Conservation (phyloP, 2,113 vertebrate genomes). For the Cromileptes altivelis region DNA sequence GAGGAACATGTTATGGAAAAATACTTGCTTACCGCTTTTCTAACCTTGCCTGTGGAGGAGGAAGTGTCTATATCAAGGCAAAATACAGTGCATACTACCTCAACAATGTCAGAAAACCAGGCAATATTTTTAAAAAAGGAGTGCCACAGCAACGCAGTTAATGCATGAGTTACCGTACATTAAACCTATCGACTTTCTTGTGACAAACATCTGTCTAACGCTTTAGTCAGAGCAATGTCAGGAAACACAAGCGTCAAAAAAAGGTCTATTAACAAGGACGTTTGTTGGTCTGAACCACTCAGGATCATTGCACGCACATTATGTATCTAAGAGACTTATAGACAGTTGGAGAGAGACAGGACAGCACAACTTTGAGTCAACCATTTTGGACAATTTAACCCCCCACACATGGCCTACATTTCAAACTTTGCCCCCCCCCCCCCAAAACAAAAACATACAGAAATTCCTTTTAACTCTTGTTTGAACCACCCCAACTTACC, state of each 20-base stretch:
- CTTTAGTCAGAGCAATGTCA: constrained; percentile 66
- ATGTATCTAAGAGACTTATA: constrained; percentile 71
- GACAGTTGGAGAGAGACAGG: constrained; percentile 85
- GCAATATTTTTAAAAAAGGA: constrained; percentile 46
- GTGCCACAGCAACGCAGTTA: constrained; percentile 73
- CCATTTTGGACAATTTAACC: constrained; percentile 64
- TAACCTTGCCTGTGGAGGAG: constrained; percentile 88
- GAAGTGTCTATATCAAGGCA: constrained; percentile 85
- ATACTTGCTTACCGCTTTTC: constrained; percentile 85
- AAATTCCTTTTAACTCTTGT: constrained; percentile 82
- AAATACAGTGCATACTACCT: constrained; percentile 79
- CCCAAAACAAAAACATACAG: constrained; percentile 53
- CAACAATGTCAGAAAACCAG: constrained; percentile 74
- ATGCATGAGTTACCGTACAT: constrained; percentile 65
- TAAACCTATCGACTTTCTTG: constrained; percentile 58
- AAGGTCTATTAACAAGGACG: constrained; percentile 52
- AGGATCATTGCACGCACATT: constrained; percentile 49
- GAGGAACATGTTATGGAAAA: constrained; percentile 71
- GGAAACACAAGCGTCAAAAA: constrained; percentile 51
- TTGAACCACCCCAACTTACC: constrained; percentile 93
- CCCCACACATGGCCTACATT: constrained; percentile 29
- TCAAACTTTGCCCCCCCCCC: not conserved
- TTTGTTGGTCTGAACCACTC: constrained; percentile 62
- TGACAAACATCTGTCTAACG: constrained; percentile 59
- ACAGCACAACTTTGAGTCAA: constrained; percentile 78